Conservation (phyloP, 2,113 vertebrate genomes). For the pig (Sus scrofa) region T2T-Sscrofa CM000824.6:208611501-208612000, state of each 20-base stretch:
- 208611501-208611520: background rate
- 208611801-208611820: background rate
- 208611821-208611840: background rate
- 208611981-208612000: background rate
- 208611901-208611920: background rate
- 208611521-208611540: background rate
- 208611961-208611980: background rate
- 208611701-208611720: background rate
- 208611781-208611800: background rate
- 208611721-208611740: background rate
- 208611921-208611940: background rate
- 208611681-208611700: background rate
- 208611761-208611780: background rate
- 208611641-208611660: background rate
- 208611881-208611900: background rate
- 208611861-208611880: background rate
- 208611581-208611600: background rate
- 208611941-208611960: conserved; percentile 3
- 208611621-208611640: background rate
- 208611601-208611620: background rate
- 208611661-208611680: background rate
- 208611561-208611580: background rate
- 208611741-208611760: background rate
- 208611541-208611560: background rate
- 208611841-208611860: background rate